Evolutionary conservation across 2,113 vertebrate species (phyloP), one percentile per base, ranked within the genome.

Genomic region (Bombycilla garrulus): DNA sequence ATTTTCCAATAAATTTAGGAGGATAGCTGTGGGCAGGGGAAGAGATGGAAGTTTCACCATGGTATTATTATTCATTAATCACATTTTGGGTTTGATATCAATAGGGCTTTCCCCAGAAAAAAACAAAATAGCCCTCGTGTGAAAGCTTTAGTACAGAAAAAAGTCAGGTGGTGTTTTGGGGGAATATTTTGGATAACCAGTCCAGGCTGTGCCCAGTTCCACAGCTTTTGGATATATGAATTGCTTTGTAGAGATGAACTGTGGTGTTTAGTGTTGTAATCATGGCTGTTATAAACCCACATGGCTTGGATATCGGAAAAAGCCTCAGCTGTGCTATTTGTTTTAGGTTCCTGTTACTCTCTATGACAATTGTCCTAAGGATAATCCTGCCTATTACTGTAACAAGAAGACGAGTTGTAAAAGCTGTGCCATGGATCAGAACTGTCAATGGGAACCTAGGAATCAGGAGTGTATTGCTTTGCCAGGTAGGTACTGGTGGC

Each of bases 321-420:
- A 89, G 18, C 23, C 53, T 93, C 53, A 92, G 33, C 23, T 83
- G 4, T 72, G 25, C 66, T 50, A 5, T 97, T 88, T 96, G 4
- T 97, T 95, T 71, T 95, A 99, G 99, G 98, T 98, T 44, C 96
- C 98, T 50, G 95, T 99, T 71, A 95, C 85, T 18, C 93, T 96
- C 7, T 99, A 98, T 36, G 98, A 98, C 2, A 96, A 89, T 9
- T 99, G 99, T 90, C 98, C 99, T 26, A 99, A 99, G 95, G 99
- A 99, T 96, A 99, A 99, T 95, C 99, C 99, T 6, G 98, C 98
- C 14, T 99, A 98, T 56, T 98, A 99, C 72, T 99, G 99, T 97
- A 99, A 98, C 95, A 99, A 99, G 97, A 99, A 99, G 96, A 99
- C 99, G 36, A 99, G 99, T 91, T 99, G 99, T 86, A 99, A 99